Evolutionary conservation across 2,113 vertebrate genomes (phyloP).

Genomic region (Neodontobutis hainanensis): DNA sequence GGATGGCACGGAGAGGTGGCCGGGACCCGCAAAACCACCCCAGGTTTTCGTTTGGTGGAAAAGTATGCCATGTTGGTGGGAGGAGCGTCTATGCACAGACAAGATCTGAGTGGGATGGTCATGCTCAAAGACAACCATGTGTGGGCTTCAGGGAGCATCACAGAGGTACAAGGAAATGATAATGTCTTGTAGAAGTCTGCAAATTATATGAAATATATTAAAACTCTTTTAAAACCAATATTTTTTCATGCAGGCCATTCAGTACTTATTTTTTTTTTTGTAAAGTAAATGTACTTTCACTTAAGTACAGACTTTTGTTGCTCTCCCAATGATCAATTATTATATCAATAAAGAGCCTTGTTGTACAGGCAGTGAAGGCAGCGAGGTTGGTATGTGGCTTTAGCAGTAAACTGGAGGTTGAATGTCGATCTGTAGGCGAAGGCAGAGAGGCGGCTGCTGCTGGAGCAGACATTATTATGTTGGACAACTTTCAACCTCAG

Average conservation of each 20-base stretch:
- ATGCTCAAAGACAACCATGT: slow-evolving; percentile 91
- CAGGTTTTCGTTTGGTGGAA: slow-evolving; percentile 85
- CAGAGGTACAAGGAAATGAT: slow-evolving; percentile 65
- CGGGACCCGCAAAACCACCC: slow-evolving; percentile 87
- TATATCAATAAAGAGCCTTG: background rate
- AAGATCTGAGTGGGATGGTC: slow-evolving; percentile 81
- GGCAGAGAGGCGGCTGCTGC: slow-evolving; percentile 72
- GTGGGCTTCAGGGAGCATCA: slow-evolving; percentile 80
- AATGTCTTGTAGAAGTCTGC: too few species aligned
- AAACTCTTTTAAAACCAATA: too few species aligned
- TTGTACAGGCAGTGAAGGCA: slow-evolving; percentile 67
- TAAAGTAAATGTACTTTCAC: too few species aligned
- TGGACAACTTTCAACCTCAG: slow-evolving; percentile 85
- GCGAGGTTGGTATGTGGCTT: slow-evolving; percentile 75
- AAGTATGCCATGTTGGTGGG: slow-evolving; percentile 86
- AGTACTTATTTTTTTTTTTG: too few species aligned
- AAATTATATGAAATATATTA: too few species aligned
- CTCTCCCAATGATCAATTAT: background rate
- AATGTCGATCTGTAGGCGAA: slow-evolving; percentile 78
- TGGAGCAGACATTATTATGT: slow-evolving; percentile 82
- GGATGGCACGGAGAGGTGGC: slow-evolving; percentile 82
- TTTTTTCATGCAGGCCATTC: too few species aligned
- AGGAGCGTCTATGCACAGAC: slow-evolving; percentile 79
- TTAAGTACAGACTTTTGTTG: too few species aligned
- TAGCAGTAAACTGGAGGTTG: slow-evolving; percentile 84